A percentile compares a stretch with the other conserved stretches of the same genome.
Evolutionary conservation across 2,888 invertebrate species (phyloP).

Genomic region (Drosophila multiciliata): DNA sequence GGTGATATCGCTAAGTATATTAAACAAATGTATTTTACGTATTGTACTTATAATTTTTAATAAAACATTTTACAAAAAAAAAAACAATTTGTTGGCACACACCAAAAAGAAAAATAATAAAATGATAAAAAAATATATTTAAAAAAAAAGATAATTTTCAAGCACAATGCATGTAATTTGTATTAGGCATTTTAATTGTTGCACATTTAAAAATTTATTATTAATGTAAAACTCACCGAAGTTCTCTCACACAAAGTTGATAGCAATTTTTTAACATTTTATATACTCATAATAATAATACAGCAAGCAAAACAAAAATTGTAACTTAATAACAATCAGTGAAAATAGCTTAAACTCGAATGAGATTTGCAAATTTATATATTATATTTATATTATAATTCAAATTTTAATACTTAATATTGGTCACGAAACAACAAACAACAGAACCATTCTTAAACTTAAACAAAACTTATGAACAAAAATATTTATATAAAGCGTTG

Average conservation of each 20-base stretch:
- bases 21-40: conserved; percentile 57
- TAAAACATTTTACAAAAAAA: conserved; percentile 38
- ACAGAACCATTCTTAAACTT: conserved; percentile 49
- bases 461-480: conserved; percentile 62
- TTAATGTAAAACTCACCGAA: conserved; percentile 57
- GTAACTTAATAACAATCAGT: conserved; percentile 72
- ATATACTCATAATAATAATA: conserved; percentile 24
- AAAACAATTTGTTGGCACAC: conserved; percentile 57
- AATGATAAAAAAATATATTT: not conserved
- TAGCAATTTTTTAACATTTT: conserved; percentile 51
- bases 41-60: conserved; percentile 72
- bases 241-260: conserved; percentile 50
- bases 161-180: conserved; percentile 59
- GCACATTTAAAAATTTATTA: conserved; percentile 47
- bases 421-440: conserved; percentile 52
- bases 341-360: conserved; percentile 65
- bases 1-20: conserved; percentile 78
- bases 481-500: conserved; percentile 68
- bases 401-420: conserved; percentile 64
- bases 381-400: conserved; percentile 37
- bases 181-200: conserved; percentile 61
- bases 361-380: conserved; percentile 58
- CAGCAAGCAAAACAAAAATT: conserved; percentile 42
- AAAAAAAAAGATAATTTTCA: conserved; percentile 33
- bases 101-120: conserved; percentile 47